Base-by-base conservation (phyloP, 2,113 vertebrate genomes). In the Tragulus kanchil region DNA sequence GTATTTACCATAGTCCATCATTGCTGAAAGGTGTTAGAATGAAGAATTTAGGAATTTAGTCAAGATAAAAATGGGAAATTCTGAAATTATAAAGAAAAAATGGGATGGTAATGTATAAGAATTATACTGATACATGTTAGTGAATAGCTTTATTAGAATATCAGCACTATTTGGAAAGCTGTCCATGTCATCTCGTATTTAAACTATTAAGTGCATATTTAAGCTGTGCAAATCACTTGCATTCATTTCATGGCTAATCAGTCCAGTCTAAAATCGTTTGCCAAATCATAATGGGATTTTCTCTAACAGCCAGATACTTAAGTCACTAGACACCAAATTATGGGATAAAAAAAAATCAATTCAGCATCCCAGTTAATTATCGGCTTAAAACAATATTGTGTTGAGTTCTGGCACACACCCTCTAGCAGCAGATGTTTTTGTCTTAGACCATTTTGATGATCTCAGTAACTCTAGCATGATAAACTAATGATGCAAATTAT, bases 361-460 rank as follows among this genome's bases (percentile, higher is more conserved):
- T 97, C 86, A 97, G 79, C 84, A 98, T 97, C 93, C 94, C 92
- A 95, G 89, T 87, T 89, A 97, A 98, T 97, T 97, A 95, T 97
- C 93, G 89, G 95, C 93, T 98, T 98, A 98, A 98, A 98, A 98
- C 95, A 98, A 97, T 97, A 97, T 96, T 77, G 25, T 91, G 48
- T 96, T 97, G 95, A 97, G 64, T 95, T 93, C 95, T 98, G 97
- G 97, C 94, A 96, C 28, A 92, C 87, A 83, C 88, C 96, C 84
- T 54, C 65, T 94, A 97, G 96, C 73, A 98, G 86, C 93, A 23
- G 67, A 98, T 97, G 97, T 97, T 94, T 98, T 98, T 98, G 89
- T 97, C 97, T 97, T 96, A 97, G 90, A 94, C 67, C 0, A 2
- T 90, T 96, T 89, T 85, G 96, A 96, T 96, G 75, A 97, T 91